These are phyloP conservation scores for Ceratitis capitata DNA, from an alignment of 1,140 invertebrate species.

Conservation along the genomic window DNA sequence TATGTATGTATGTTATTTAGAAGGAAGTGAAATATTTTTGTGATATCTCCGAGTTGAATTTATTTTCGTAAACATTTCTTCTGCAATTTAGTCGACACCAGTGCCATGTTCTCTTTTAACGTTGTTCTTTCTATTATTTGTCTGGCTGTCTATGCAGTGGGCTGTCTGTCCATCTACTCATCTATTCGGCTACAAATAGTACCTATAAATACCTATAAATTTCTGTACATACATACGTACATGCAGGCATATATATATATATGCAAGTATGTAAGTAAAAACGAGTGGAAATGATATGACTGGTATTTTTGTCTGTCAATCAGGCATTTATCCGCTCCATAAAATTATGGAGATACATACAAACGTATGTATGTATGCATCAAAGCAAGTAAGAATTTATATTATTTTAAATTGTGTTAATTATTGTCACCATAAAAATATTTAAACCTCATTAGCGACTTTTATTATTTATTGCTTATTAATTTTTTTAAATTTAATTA, in stretches of 20 bases:
- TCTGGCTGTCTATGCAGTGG: neutral
- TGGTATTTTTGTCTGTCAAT: slow-evolving; percentile 15
- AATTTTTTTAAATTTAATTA: too few species aligned
- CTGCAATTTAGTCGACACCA: slow-evolving; percentile 6
- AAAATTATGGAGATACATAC: too few species aligned
- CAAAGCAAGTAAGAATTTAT: too few species aligned
- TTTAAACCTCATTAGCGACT: too few species aligned
- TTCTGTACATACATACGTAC: neutral
- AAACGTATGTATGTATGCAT: too few species aligned
- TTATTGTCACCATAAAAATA: neutral
- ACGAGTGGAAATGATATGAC: neutral
- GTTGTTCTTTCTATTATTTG: neutral
- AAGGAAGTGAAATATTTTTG: slow-evolving; percentile 42
- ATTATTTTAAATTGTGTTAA: neutral
- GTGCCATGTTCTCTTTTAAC: neutral
- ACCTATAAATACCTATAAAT: too few species aligned
- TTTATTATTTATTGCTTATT: too few species aligned
- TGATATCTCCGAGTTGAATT: slow-evolving; percentile 38
- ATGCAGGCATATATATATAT: neutral
- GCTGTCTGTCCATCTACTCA: neutral
- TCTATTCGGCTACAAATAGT: neutral
- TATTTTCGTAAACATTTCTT: slow-evolving; percentile 38
- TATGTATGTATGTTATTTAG: too few species aligned
- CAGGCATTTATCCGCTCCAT: neutral
- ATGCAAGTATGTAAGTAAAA: neutral